Percentiles rank a stretch among this genome's conserved stretches.
Evolutionary conservation across 2,797 vertebrate species (phyloP).

Genomic region (Loris lydekkerianus): DNA sequence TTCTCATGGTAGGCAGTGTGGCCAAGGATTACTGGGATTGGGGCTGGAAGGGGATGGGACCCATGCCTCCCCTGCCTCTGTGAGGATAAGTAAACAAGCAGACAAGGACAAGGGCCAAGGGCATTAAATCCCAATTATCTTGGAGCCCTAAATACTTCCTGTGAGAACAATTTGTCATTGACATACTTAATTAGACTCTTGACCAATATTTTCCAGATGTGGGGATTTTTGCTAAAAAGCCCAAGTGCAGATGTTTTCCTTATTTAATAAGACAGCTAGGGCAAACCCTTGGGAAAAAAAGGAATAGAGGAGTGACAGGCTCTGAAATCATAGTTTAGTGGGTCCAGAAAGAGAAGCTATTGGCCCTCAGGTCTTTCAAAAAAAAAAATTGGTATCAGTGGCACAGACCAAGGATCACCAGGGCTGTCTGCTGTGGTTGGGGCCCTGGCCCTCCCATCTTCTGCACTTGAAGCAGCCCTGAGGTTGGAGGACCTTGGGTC

Average conservation of each 20-base stretch:
- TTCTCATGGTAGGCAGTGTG: accelerated
- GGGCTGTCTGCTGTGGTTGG: accelerated
- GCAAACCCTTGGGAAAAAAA: constrained; percentile 64
- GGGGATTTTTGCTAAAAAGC: constrained; percentile 76
- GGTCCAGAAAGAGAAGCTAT: background rate
- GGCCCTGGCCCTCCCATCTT: background rate
- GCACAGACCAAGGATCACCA: background rate
- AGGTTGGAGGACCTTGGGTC: background rate
- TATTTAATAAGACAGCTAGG: constrained; percentile 82
- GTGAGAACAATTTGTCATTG: constrained; percentile 89
- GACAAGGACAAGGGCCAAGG: constrained; percentile 82
- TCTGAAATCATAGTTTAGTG: constrained; percentile 52
- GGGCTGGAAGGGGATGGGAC: background rate
- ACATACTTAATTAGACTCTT: constrained; percentile 88
- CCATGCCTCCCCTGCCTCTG: background rate
- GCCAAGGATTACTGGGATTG: background rate
- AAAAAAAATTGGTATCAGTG: background rate
- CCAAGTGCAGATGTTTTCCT: constrained; percentile 86
- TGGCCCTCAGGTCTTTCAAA: background rate
- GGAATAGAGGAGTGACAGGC: constrained; percentile 19
- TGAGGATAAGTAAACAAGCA: constrained; percentile 81
- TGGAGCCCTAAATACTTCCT: constrained; percentile 86
- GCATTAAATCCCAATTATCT: constrained; percentile 88
- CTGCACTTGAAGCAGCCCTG: background rate
- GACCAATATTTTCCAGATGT: constrained; percentile 90